Conservation (phyloP, 37 sponge, comb jelly and placozoan species). For the Geodia barretti region DNA sequence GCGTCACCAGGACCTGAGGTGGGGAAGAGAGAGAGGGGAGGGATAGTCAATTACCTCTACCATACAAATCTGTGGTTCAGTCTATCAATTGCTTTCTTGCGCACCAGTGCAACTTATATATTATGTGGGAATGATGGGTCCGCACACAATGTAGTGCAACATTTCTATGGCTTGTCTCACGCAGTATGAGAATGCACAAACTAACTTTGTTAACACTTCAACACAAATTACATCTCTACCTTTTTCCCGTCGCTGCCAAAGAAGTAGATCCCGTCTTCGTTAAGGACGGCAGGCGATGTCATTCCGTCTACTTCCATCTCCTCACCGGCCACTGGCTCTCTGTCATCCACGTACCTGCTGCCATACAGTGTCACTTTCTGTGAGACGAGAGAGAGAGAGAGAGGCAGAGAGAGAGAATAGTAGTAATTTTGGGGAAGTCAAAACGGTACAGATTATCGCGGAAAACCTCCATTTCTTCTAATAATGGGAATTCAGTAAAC, state of each 20-base stretch:
- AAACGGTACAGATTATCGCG: conserved; percentile 6
- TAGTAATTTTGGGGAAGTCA: background rate
- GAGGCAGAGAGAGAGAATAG: background rate
- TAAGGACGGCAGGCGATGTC: conserved; percentile 71
- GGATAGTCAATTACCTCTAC: background rate
- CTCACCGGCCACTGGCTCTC: conserved; percentile 59
- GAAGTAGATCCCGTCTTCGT: conserved; percentile 68
- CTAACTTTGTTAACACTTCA: background rate
- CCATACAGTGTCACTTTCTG: conserved; percentile 88
- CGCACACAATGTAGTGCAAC: no score
- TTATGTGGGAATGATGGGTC: no score
- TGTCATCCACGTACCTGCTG: conserved; percentile 66
- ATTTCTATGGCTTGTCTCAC: no score
- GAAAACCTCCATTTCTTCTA: no score
- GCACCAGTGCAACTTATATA: no score
- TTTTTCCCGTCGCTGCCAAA: conserved; percentile 86
- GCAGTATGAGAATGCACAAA: background rate
- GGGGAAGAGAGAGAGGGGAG: background rate
- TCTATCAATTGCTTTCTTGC: no score
- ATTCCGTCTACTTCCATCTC: conserved; percentile 70
- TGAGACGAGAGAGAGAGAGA: no score
- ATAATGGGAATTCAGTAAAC: no score
- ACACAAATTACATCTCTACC: conserved; percentile 1
- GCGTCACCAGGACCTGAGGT: conserved; percentile 67
- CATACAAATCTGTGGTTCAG: no score